Evolutionary conservation across 2,888 invertebrate species (phyloP).

Genomic region (Idaea biselata): DNA sequence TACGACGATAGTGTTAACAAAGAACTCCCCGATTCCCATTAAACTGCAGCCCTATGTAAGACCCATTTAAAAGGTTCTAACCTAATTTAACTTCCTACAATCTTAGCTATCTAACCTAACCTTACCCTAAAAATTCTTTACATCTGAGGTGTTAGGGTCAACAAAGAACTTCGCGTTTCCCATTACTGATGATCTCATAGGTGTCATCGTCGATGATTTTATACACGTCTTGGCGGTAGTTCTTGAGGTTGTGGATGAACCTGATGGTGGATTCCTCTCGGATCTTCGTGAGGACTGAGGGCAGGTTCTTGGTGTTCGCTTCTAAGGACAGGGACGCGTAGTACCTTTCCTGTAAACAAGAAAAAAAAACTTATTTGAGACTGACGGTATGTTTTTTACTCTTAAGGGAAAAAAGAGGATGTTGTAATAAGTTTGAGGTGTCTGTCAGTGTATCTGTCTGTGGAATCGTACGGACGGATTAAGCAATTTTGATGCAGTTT

Average conservation of each 20-base stretch:
- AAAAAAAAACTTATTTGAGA: conserved; percentile 2
- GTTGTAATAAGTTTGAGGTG: too few species aligned
- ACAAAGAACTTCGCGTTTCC: conserved; percentile 67
- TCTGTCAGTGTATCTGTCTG: too few species aligned
- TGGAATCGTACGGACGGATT: too few species aligned
- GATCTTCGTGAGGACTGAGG: conserved; percentile 84
- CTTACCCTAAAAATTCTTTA: conserved; percentile 19
- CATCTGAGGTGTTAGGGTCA: conserved; percentile 43
- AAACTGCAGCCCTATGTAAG: too few species aligned
- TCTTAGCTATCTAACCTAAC: conserved; percentile 16
- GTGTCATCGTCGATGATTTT: conserved; percentile 84
- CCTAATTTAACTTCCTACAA: too few species aligned
- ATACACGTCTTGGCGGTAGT: conserved; percentile 84
- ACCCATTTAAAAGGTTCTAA: too few species aligned
- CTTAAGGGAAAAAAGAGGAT: too few species aligned
- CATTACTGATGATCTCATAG: conserved; percentile 75
- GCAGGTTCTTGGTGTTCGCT: conserved; percentile 82
- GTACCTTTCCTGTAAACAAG: conserved; percentile 82
- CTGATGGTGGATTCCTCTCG: conserved; percentile 83
- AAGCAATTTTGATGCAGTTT: too few species aligned
- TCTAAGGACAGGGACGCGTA: conserved; percentile 84
- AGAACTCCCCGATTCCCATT: too few species aligned
- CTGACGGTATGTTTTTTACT: neutral
- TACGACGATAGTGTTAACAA: too few species aligned
- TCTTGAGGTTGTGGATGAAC: conserved; percentile 82